phyloP scores from a whole-genome alignment of 2,113 vertebrate species.

The Scophthalmus maximus region DNA sequence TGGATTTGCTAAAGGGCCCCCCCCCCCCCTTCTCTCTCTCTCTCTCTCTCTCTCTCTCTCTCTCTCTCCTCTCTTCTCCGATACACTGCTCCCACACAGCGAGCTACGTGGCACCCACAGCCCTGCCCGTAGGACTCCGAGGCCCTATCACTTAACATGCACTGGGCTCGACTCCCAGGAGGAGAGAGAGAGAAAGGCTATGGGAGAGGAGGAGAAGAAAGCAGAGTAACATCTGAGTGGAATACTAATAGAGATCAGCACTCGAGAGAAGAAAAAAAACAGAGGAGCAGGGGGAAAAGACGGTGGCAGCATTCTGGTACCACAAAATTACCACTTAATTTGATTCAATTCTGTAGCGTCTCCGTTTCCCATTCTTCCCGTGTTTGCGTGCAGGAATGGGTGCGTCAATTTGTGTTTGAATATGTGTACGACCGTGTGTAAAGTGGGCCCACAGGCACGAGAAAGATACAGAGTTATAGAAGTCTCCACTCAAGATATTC shows the following conservation, averaged over 20 bases:
- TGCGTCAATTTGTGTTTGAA: constrained; percentile 16
- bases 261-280: constrained; percentile 39
- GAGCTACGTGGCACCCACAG: constrained; percentile 53
- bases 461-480: constrained; percentile 55
- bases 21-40: not conserved
- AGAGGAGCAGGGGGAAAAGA: constrained; percentile 48
- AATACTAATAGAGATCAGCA: constrained; percentile 77
- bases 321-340: constrained; percentile 79
- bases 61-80: not conserved
- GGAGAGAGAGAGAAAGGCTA: constrained; percentile 32
- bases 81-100: constrained; percentile 31
- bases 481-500: constrained; percentile 65
- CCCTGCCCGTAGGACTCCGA: constrained; percentile 57
- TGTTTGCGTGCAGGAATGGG: not conserved
- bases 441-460: constrained; percentile 35
- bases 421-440: constrained; percentile 24
- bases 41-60: not conserved
- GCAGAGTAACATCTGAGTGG: constrained; percentile 57
- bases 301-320: constrained; percentile 45
- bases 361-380: constrained; percentile 46
- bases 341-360: constrained; percentile 68
- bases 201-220: constrained; percentile 60
- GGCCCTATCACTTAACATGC: constrained; percentile 78
- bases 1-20: constrained; percentile 60
- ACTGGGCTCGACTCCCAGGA: constrained; percentile 73